Percentiles rank a stretch among this genome's conserved stretches.
Conservation (phyloP, 2,888 invertebrate species). For the Acleris emargana region DNA sequence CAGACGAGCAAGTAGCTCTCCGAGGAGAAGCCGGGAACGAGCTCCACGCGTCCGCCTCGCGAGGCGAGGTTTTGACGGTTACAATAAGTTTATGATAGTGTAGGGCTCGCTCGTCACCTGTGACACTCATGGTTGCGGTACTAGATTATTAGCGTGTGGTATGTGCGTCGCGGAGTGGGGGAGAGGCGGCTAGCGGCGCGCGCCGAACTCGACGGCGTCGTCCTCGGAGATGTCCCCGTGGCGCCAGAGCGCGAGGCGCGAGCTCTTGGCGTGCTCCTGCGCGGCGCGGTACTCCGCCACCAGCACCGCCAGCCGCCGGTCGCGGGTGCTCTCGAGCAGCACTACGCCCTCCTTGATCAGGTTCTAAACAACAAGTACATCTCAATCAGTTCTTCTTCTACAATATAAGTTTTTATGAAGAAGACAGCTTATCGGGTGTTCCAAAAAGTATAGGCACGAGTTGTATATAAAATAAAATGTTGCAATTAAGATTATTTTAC, state of each 20-base stretch:
- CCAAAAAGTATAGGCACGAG: too few species aligned
- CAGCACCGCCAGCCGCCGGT: slow-evolving; percentile 91
- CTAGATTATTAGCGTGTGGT: too few species aligned
- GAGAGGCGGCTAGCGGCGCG: slow-evolving; percentile 67
- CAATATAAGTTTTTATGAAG: too few species aligned
- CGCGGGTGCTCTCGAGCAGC: slow-evolving; percentile 91
- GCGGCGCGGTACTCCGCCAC: slow-evolving; percentile 92
- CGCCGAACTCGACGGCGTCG: slow-evolving; percentile 87
- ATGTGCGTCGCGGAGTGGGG: slow-evolving; percentile 24
- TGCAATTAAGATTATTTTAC: too few species aligned
- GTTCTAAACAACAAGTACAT: slow-evolving; percentile 83
- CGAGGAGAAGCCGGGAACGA: too few species aligned
- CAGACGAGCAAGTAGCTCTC: too few species aligned
- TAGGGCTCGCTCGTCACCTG: too few species aligned
- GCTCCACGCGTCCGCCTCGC: too few species aligned
- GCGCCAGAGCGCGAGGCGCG: slow-evolving; percentile 96
- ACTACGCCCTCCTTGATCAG: slow-evolving; percentile 94
- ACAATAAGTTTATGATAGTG: too few species aligned
- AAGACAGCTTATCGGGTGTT: too few species aligned
- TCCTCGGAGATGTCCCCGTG: slow-evolving; percentile 99
- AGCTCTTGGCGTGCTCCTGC: slow-evolving; percentile 93
- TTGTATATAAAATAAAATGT: too few species aligned
- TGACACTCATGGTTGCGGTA: neutral
- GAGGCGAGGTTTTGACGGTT: too few species aligned
- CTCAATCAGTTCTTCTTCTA: neutral